Base-by-base conservation (phyloP, 1,140 invertebrate genomes). In the Diuraphis noxia region DNA sequence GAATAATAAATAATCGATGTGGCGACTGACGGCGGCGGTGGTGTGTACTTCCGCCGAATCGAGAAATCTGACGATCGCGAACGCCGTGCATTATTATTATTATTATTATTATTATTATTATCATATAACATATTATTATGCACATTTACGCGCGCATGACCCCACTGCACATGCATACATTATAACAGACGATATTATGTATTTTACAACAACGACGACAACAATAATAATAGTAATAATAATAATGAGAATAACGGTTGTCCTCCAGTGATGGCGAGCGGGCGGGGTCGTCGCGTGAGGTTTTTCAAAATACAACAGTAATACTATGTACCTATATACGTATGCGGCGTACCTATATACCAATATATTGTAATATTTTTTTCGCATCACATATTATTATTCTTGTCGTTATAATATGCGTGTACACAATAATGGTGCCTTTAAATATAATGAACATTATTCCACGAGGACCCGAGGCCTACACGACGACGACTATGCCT, bases 241-340 rank as follows among this genome's bases (percentile, higher is more conserved):
- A n/a, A 63, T 63, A 72, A 72, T 72, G 56, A 72, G 56, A 72
- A 72, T 72, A 72, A 72, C 56, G 56, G 56, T 72, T n/a, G n/a
- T 63, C 52, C 25, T 25, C 13, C 52, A 10, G 56, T 6, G 56
- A 19, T 72, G 56, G 56, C 13, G 30, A 30, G 56, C 56, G 56
- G 56, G 30, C 56, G 56, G 56, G 30, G 13, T 72, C 30, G 56
- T 72, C 56, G 56, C 30, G 56, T n/a, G 30, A n/a, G 56, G 30
- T 72, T 72, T 72, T n/a, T 17, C 56, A n/a, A 17, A 72, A n/a
- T 72, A n/a, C 56, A n/a, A 72, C n/a, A 72, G 34, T 72, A 63
- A 63, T 63, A n/a, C 34, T n/a, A 17, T 63, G 30, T n/a, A 56
- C 46, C 46, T 49, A 9, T 46, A 13, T 30, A 0, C 9, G 9